These are phyloP conservation scores for Malurus melanocephalus DNA, from an alignment of 2,113 vertebrate species.

Conservation along the genomic window DNA sequence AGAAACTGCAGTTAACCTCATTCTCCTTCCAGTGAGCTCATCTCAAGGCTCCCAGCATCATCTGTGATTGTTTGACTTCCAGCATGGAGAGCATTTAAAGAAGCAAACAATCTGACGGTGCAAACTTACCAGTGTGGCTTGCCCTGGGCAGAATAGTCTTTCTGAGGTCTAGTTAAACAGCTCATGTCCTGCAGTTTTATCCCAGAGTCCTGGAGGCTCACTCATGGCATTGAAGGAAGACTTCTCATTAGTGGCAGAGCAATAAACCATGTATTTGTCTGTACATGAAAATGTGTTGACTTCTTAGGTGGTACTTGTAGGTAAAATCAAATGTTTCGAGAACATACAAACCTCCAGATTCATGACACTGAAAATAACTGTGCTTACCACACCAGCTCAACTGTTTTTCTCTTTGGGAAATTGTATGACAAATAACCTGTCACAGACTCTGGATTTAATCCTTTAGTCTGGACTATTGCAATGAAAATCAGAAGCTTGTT, in stretches of 20 bases:
- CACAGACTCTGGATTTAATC: not conserved
- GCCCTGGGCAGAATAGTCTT: not conserved
- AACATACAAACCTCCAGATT: not conserved
- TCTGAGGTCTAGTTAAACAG: not conserved
- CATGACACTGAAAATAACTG: not conserved
- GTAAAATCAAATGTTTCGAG: not conserved
- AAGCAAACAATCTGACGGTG: not conserved
- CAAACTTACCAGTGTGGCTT: not conserved
- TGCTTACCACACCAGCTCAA: not conserved
- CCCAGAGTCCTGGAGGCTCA: not conserved
- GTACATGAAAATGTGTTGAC: not conserved
- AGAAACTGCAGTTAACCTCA: not conserved
- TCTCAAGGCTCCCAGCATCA: constrained; percentile 2
- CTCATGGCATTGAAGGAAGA: not conserved
- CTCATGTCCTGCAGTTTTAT: not conserved
- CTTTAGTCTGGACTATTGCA: not conserved
- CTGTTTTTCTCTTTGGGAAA: not conserved
- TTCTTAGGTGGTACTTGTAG: not conserved
- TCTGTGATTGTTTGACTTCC: constrained; percentile 10
- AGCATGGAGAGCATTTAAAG: constrained; percentile 29
- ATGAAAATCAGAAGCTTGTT: not conserved
- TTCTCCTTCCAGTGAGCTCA: not conserved
- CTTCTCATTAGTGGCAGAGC: not conserved
- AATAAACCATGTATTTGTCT: not conserved
- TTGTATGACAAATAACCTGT: not conserved